phyloP scores from a whole-genome alignment of 2,888 invertebrate genomes.

The Cheiracanthium punctorium region DNA sequence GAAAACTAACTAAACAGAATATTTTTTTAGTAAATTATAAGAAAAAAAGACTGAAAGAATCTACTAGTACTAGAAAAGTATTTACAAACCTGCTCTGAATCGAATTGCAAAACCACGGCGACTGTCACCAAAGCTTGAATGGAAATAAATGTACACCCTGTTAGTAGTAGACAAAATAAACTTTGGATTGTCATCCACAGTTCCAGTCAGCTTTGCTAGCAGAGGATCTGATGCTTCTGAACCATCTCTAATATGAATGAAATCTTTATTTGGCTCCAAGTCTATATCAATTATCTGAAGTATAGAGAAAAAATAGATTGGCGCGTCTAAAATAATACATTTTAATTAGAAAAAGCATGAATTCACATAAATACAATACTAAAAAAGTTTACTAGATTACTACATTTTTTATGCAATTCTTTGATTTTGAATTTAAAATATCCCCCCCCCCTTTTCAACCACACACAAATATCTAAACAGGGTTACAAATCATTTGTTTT shows the following conservation, averaged over 20 bases:
- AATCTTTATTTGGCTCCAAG: conserved; percentile 80
- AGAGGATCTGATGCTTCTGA: conserved; percentile 89
- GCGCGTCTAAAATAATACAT: too few relatives aligned
- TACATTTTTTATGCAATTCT: too few relatives aligned
- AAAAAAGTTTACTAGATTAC: too few relatives aligned
- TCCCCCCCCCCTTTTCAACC: too few relatives aligned
- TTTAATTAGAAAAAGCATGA: too few relatives aligned
- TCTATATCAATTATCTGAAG: conserved; percentile 76
- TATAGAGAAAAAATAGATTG: not conserved
- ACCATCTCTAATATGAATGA: conserved; percentile 92
- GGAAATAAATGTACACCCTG: conserved; percentile 92
- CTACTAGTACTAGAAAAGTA: not conserved
- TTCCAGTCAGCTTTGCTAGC: conserved; percentile 88
- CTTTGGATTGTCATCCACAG: conserved; percentile 84
- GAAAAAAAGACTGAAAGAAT: not conserved
- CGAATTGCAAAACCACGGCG: conserved; percentile 91
- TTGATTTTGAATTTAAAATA: too few relatives aligned
- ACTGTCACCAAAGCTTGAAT: conserved; percentile 91
- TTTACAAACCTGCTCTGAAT: conserved; percentile 82
- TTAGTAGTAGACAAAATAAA: conserved; percentile 93
- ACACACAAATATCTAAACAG: too few relatives aligned
- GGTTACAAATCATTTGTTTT: too few relatives aligned
- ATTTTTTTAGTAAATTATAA: too few relatives aligned
- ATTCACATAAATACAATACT: too few relatives aligned
- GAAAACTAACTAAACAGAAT: too few relatives aligned